A percentile compares a stretch with the other conserved stretches of the same genome.
Evolutionary conservation across 2,797 vertebrate species (phyloP).

Genomic region (Sebastes cheni): DNA sequence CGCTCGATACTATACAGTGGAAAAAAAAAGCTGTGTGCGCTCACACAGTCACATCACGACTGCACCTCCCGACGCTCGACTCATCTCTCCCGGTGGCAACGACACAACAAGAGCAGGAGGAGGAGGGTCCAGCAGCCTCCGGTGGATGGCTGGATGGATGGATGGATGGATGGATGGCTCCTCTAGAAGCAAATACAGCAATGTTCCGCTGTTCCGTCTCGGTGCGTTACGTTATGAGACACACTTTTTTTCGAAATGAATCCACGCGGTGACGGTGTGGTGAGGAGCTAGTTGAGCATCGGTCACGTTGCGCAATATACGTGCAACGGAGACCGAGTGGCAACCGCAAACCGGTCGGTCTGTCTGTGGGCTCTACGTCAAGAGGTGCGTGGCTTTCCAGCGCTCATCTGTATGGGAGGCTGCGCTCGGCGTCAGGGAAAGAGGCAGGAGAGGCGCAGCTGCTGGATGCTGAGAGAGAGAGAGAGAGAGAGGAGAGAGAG

Average conservation of each 20-base stretch:
- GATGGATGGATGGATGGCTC: not conserved
- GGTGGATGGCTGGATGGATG: not conserved
- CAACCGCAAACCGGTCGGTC: conserved; percentile 81
- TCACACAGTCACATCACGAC: conserved; percentile 64
- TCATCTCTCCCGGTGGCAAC: conserved; percentile 66
- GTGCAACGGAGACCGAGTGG: conserved; percentile 83
- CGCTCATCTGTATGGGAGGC: conserved; percentile 85
- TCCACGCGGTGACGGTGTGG: conserved; percentile 26
- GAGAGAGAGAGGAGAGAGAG: not conserved
- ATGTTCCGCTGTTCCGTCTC: conserved; percentile 12
- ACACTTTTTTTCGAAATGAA: conserved; percentile 1
- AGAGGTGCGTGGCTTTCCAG: conserved; percentile 84
- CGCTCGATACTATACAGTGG: not conserved
- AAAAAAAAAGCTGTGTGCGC: conserved; percentile 31
- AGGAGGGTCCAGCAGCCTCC: conserved; percentile 48
- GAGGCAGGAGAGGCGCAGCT: conserved; percentile 79
- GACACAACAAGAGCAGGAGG: not conserved
- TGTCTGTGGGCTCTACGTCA: conserved; percentile 84
- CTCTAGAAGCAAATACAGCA: conserved; percentile 10
- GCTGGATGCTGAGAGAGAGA: conserved; percentile 56
- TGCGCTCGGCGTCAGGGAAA: conserved; percentile 70
- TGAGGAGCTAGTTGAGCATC: conserved; percentile 57
- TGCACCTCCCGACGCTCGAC: conserved; percentile 58
- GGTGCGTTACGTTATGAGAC: not conserved
- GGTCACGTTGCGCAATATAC: conserved; percentile 91